These are phyloP conservation scores for Perizoma flavofasciatum DNA, from an alignment of 2,888 invertebrate species.

Conservation along the genomic window DNA sequence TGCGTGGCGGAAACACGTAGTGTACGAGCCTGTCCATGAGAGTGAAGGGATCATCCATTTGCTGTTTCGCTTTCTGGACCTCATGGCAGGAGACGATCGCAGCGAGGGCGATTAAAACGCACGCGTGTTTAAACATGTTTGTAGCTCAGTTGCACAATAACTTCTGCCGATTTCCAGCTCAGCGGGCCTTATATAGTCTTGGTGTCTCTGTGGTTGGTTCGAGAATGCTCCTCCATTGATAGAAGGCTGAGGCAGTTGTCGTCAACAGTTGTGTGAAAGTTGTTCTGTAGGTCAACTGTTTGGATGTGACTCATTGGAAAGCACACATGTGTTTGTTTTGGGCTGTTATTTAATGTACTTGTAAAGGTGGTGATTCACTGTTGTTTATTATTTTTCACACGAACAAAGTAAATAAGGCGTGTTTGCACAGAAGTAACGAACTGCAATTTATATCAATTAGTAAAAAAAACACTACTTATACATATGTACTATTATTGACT, in stretches of 20 bases:
- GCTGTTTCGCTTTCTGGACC: constrained; percentile 30
- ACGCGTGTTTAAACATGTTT: constrained; percentile 63
- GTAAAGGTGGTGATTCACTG: constrained; percentile 23
- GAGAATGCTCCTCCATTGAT: constrained; percentile 75
- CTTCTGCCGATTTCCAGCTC: constrained; percentile 51
- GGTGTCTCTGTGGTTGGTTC: constrained; percentile 55
- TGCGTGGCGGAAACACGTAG: constrained; percentile 39
- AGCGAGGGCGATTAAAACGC: constrained; percentile 55
- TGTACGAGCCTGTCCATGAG: constrained; percentile 69
- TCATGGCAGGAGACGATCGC: constrained; percentile 51
- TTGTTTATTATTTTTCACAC: constrained; percentile 8
- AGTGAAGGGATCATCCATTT: constrained; percentile 63
- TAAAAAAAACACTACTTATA: too few relatives aligned
- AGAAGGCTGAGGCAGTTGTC: constrained; percentile 66
- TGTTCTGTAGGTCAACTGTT: constrained; percentile 19
- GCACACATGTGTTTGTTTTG: constrained; percentile 37
- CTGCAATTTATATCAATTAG: too few relatives aligned
- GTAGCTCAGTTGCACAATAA: constrained; percentile 50
- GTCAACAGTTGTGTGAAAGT: constrained; percentile 63
- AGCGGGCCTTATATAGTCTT: constrained; percentile 70
- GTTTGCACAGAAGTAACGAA: too few relatives aligned
- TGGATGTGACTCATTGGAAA: constrained; percentile 35
- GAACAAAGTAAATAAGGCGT: too few relatives aligned
- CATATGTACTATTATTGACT: too few relatives aligned
- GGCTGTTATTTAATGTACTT: constrained; percentile 21